Conservation (phyloP, 2,888 invertebrate species). For the Aquatica leii region DNA sequence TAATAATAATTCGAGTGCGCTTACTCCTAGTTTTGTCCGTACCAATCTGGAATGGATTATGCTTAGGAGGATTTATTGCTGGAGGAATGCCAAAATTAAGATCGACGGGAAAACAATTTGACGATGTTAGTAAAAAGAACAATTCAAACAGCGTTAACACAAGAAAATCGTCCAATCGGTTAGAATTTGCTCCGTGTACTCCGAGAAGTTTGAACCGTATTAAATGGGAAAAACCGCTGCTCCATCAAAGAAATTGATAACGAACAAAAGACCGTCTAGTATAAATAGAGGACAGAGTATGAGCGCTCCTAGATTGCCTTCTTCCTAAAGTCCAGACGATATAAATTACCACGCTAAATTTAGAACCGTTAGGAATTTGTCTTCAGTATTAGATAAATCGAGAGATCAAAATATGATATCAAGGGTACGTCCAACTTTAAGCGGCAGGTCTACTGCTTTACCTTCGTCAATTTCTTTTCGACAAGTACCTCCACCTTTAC, state of each 20-base stretch:
- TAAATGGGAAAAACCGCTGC: conserved; percentile 68
- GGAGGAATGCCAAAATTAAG: too few relatives aligned
- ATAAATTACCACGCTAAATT: conserved; percentile 51
- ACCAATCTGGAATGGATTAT: too few relatives aligned
- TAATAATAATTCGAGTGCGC: too few relatives aligned
- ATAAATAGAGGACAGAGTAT: conserved; percentile 85
- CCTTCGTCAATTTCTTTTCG: conserved; percentile 57
- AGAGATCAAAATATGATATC: conserved; percentile 57
- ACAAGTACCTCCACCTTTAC: conserved; percentile 62
- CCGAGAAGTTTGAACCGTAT: too few relatives aligned
- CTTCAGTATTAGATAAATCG: conserved; percentile 64
- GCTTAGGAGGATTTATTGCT: too few relatives aligned
- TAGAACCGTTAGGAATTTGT: conserved; percentile 58
- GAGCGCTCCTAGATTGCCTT: conserved; percentile 78
- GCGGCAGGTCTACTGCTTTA: conserved; percentile 56
- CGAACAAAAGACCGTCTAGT: conserved; percentile 62
- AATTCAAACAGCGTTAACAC: too few relatives aligned
- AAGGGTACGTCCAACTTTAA: conserved; percentile 51
- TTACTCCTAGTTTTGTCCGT: too few relatives aligned
- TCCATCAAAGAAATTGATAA: conserved; percentile 68
- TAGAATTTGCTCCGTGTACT: too few relatives aligned
- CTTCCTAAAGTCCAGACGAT: conserved; percentile 62
- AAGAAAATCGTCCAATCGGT: too few relatives aligned
- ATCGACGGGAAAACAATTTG: too few relatives aligned
- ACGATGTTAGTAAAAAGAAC: too few relatives aligned